Percentiles rank a stretch among this genome's conserved stretches.
Evolutionary conservation across 2,888 invertebrate species (phyloP).

Genomic region (Drosophila recens): DNA sequence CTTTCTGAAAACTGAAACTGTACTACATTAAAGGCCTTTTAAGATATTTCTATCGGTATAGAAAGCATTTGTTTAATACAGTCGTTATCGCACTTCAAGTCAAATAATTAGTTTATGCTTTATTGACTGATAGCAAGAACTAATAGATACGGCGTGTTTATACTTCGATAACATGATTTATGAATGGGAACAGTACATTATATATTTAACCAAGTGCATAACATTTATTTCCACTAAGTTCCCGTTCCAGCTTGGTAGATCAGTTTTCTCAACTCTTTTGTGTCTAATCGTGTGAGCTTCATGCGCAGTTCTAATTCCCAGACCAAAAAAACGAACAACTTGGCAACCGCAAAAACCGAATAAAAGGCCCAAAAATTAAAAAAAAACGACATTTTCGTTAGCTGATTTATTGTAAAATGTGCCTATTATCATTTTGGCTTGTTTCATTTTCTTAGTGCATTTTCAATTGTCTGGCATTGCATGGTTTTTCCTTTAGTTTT

Average conservation of each 20-base stretch:
- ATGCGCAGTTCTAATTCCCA: slow-evolving; percentile 58
- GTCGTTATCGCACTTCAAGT: slow-evolving; percentile 3
- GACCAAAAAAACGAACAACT: slow-evolving; percentile 21
- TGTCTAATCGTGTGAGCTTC: slow-evolving; percentile 55
- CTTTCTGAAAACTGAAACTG: slow-evolving; percentile 10
- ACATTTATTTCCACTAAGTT: background rate
- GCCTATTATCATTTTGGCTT: slow-evolving; percentile 53
- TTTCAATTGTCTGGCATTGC: slow-evolving; percentile 60
- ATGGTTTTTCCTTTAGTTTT: slow-evolving; percentile 29
- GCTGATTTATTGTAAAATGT: slow-evolving; percentile 63
- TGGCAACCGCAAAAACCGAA: slow-evolving; percentile 45
- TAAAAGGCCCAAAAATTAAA: slow-evolving; percentile 18
- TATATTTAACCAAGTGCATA: background rate
- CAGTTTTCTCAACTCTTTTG: slow-evolving; percentile 22
- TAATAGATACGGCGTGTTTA: background rate
- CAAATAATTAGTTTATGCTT: slow-evolving; percentile 5
- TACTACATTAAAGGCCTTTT: background rate
- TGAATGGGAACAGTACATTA: background rate
- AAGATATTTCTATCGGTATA: background rate
- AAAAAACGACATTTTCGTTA: slow-evolving; percentile 47
- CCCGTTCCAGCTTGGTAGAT: slow-evolving; percentile 23
- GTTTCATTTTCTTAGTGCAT: slow-evolving; percentile 49
- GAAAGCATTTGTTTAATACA: slow-evolving; percentile 11
- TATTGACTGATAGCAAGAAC: slow-evolving; percentile 8
- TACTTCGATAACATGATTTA: slow-evolving; percentile 9